These are phyloP conservation scores for Ianthella basta DNA, from an alignment of 37 sponge, comb jelly and placozoan genomes.

Conservation along the genomic window DNA sequence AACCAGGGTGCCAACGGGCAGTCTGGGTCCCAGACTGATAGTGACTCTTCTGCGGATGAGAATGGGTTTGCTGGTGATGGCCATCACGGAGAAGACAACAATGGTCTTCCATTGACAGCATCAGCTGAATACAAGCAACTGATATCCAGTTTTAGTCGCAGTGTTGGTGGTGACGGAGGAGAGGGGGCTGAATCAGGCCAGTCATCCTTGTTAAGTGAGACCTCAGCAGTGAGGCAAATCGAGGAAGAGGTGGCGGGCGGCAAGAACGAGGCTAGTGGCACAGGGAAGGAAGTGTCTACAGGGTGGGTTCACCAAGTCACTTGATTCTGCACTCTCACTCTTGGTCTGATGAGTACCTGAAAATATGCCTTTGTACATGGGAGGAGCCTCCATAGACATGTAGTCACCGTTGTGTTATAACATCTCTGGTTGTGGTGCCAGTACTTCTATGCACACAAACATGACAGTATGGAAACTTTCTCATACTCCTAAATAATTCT, in stretches of 20 bases:
- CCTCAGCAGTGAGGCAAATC: not conserved
- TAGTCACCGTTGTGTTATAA: no score
- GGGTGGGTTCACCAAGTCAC: no score
- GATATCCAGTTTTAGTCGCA: not conserved
- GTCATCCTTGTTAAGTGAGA: conserved; percentile 11
- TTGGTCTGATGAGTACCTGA: no score
- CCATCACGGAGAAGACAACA: not conserved
- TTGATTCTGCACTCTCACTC: no score
- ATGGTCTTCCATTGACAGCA: not conserved
- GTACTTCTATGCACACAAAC: no score
- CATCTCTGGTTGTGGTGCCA: no score
- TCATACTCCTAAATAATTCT: no score
- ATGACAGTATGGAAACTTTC: no score
- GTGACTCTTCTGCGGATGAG: no score
- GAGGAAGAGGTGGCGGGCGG: not conserved
- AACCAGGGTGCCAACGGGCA: not conserved
- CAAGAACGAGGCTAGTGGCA: not conserved
- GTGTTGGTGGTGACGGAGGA: not conserved
- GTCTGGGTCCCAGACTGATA: not conserved
- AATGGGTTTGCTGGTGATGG: not conserved
- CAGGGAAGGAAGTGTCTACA: not conserved
- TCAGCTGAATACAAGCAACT: not conserved
- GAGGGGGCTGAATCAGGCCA: not conserved
- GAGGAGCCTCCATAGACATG: no score
- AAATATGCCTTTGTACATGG: no score